Base-by-base conservation (phyloP, 2,888 invertebrate genomes). In the Mactromeris polynyma region DNA sequence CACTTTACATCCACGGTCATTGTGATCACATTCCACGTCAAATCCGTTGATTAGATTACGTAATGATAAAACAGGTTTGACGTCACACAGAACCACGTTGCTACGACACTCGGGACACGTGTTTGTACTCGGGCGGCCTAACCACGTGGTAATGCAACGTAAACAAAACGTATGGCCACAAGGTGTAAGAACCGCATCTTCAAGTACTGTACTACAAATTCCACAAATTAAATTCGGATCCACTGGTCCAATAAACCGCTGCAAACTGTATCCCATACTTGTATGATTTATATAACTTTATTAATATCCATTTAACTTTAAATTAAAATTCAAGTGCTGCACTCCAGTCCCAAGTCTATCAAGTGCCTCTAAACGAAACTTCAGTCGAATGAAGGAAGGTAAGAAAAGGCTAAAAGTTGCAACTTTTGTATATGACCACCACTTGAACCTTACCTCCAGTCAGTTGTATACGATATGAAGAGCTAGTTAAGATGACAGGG, bases 151-250 rank as follows among this genome's bases (percentile, higher is more conserved):
- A 38, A 96, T 90, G 81, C 96, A 96, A 0, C 73, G 73, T 33
- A 54, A 88, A 89, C 96, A 96, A 93, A 96, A 96, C 17, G 94
- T 94, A 83, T 96, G 96, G 9, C 96, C 96, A 88, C 96, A 96
- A 3, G 96, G 95, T 0, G 96, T 96, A 54, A 96, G 91, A 81
- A 96, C 96, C 0, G 96, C 95, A 33, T 95, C 94, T 84, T 96
- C 95, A 36, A 96, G 92, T 11, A 96, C 96, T 21, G 94, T 91
- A 78, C 95, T 94, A 88, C 96, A 96, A 38, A 96, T 95, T 64
- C 95, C 94, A 90, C 96, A 96, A 19, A 96, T 83, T 46, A 96
- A 91, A 90, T 96, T 96, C 7, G 95, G 95, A 89, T 96, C 96
- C 26, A 96, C 93, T 0, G 93, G 81, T 17, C 92, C 91, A 21